Base-by-base conservation (phyloP, 2,888 invertebrate species). In the Lasiommata megera region DNA sequence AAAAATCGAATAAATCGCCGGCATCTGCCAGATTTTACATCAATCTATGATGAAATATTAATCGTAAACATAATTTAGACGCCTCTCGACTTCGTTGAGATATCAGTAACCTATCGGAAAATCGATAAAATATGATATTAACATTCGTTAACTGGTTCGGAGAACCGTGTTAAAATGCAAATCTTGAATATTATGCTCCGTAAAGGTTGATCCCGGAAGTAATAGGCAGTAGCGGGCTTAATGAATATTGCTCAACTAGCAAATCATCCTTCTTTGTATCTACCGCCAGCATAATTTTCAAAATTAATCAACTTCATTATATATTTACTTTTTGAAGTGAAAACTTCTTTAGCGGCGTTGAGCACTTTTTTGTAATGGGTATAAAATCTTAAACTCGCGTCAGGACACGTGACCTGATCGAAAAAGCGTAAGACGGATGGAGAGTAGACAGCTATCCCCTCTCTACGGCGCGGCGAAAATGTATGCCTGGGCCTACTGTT, bases 51-150 rank as follows among this genome's bases (percentile, higher is more conserved):
- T 70, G 64, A 71, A 67, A 66, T 70, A 70, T 68, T 55, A 60
- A 61, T 67, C 67, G 51, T 67, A 66, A 69, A 69, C 65, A 67
- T 67, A 68, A 67, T 66, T 68, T 65, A 60, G 64, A 67, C 56
- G 61, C 58, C 61, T 57, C 54, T 64, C 61, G 62, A 56, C 67
- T 64, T 57, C 54, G 51, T 67, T 61, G 62, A 56, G 58, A 64
- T 60, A 67, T 67, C 62, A 66, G 67, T 58, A 63, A 62, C 40
- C 57, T 54, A 58, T 66, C 57, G 58, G 64, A 63, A 58, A 58
- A 67, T 53, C 52, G 56, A 65, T 62, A 61, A 58, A 60, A 63
- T 56, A 60, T 52, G 40, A 62, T 56, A 64, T 62, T 63, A 61
- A 59, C 56, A 60, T 63, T 62, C 61, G 62, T 66, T 64, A 65